phyloP scores from a whole-genome alignment of 1,140 invertebrate genomes.

The Zaprionus nigranus region DNA sequence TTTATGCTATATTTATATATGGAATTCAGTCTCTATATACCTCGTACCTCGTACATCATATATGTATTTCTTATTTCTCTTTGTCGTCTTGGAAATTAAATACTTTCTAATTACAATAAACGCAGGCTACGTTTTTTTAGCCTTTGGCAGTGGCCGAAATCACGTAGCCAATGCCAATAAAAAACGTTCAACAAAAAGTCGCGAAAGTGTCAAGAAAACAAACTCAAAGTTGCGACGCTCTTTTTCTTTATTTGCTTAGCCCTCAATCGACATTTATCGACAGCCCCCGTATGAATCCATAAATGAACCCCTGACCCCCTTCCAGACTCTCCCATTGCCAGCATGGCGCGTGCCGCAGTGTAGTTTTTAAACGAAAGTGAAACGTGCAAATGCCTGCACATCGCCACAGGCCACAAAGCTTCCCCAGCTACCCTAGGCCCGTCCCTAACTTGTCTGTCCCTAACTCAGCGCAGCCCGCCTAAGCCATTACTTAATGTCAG shows the following conservation, averaged over 20 bases:
- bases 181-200: slow-evolving; percentile 28
- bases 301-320: slow-evolving; percentile 12
- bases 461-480: slow-evolving; percentile 1
- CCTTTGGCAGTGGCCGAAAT: slow-evolving; percentile 63
- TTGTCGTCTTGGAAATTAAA: slow-evolving; percentile 76
- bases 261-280: slow-evolving; percentile 39
- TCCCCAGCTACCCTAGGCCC: background rate
- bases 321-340: background rate
- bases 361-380: slow-evolving; percentile 61
- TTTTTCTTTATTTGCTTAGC: slow-evolving; percentile 77
- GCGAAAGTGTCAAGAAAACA: slow-evolving; percentile 80
- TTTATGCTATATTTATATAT: slow-evolving; percentile 47
- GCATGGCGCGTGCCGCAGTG: slow-evolving; percentile 48
- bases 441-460: background rate
- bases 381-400: slow-evolving; percentile 69
- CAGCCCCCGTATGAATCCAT: slow-evolving; percentile 37
- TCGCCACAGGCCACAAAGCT: slow-evolving; percentile 14
- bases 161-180: slow-evolving; percentile 73
- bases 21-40: slow-evolving; percentile 24
- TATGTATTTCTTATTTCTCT: slow-evolving; percentile 33
- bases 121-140: slow-evolving; percentile 58
- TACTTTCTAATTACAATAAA: slow-evolving; percentile 83
- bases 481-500: slow-evolving; percentile 36
- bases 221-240: slow-evolving; percentile 55
- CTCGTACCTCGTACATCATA: background rate